Evolutionary conservation across 1,140 invertebrate species (phyloP).

Genomic region (Bombus consobrinus): DNA sequence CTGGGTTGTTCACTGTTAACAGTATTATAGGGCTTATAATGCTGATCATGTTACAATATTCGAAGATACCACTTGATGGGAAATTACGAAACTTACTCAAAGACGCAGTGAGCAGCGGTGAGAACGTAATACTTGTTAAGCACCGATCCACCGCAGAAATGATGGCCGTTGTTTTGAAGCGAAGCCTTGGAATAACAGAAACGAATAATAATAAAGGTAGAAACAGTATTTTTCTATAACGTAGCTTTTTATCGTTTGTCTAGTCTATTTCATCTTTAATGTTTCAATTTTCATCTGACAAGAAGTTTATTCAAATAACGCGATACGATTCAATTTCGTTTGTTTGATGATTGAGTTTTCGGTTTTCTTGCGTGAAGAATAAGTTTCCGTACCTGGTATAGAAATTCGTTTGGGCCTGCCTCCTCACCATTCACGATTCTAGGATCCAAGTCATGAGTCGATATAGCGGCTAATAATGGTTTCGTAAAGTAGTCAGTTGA

Average conservation of each 20-base stretch:
- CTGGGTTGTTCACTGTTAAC: neutral
- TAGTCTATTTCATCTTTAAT: neutral
- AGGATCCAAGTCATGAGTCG: conserved; percentile 5
- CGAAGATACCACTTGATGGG: neutral
- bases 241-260: neutral
- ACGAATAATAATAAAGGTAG: neutral
- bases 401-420: conserved; percentile 65
- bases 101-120: conserved; percentile 82
- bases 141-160: conserved; percentile 82
- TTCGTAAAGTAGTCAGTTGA: neutral
- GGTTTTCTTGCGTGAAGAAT: neutral
- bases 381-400: conserved; percentile 65
- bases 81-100: conserved; percentile 15
- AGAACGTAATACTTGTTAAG: conserved; percentile 80
- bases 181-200: conserved; percentile 34
- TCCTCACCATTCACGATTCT: conserved; percentile 67
- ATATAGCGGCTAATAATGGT: neutral
- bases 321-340: neutral
- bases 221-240: neutral
- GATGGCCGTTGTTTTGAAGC: conserved; percentile 14
- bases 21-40: neutral
- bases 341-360: neutral
- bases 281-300: neutral
- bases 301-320: too few species aligned
- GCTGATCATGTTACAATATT: neutral